Evolutionary conservation across 2,113 vertebrate genomes (phyloP).

Genomic region (Shinisaurus crocodilurus): DNA sequence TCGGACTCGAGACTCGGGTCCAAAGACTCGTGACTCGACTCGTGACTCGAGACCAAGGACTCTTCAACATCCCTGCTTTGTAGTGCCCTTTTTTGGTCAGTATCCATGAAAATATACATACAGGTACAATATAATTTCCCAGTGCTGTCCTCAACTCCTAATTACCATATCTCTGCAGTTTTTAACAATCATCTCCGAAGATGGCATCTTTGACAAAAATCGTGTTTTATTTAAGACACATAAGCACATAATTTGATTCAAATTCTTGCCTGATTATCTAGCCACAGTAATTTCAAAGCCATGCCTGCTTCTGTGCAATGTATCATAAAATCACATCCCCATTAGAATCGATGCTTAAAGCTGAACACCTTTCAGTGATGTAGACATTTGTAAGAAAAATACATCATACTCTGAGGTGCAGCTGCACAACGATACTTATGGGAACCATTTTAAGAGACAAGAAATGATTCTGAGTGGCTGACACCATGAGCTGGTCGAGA

Average conservation of each 20-base stretch:
- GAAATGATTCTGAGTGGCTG: background rate
- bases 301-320: background rate
- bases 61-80: too few relatives aligned
- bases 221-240: constrained; percentile 23
- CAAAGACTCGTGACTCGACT: too few relatives aligned
- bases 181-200: background rate
- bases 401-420: fast-evolving
- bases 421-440: background rate
- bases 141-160: background rate
- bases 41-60: too few relatives aligned
- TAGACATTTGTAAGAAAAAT: background rate
- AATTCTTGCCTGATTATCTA: background rate
- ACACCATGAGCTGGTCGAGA: background rate
- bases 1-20: too few relatives aligned
- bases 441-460: background rate
- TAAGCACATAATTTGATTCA: constrained; percentile 30
- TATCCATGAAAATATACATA: constrained; percentile 4
- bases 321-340: constrained; percentile 29
- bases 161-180: constrained; percentile 8
- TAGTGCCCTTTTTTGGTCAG: background rate
- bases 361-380: constrained; percentile 25
- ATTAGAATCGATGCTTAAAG: constrained; percentile 40
- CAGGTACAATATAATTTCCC: background rate
- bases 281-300: constrained; percentile 2
- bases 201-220: background rate